These are phyloP conservation scores for Maccullochella peelii DNA, from an alignment of 2,113 vertebrate species.

Conservation along the genomic window DNA sequence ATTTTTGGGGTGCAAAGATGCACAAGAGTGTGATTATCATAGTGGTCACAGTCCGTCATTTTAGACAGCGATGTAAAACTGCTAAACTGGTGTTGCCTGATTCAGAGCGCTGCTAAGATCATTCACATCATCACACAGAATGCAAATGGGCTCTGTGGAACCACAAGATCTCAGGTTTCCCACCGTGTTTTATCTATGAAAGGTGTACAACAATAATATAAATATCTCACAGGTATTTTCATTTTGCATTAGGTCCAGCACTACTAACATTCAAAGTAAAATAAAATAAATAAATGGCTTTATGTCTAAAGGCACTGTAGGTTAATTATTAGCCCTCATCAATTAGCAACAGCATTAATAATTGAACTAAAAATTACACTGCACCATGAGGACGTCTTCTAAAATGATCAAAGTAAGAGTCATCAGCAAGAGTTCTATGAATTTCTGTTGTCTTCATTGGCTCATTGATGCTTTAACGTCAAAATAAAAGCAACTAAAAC, in stretches of 20 bases:
- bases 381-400: neutral
- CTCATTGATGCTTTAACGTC: neutral
- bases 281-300: neutral
- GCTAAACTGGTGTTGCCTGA: constrained; percentile 20
- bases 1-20: constrained; percentile 8
- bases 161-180: constrained; percentile 54
- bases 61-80: constrained; percentile 41
- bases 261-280: neutral
- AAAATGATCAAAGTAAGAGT: constrained; percentile 4
- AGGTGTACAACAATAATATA: constrained; percentile 22
- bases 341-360: neutral
- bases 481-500: constrained; percentile 25
- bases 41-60: constrained; percentile 4
- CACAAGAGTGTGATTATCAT: constrained; percentile 7
- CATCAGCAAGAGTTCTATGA: neutral
- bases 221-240: constrained; percentile 40
- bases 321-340: neutral
- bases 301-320: neutral
- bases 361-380: neutral
- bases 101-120: constrained; percentile 47
- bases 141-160: constrained; percentile 49
- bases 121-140: constrained; percentile 61
- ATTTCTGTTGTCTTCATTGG: neutral
- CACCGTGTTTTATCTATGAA: constrained; percentile 40
- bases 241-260: constrained; percentile 1